phyloP scores from a whole-genome alignment of 2,113 vertebrate genomes.

The Ardeotis arabs region DNA sequence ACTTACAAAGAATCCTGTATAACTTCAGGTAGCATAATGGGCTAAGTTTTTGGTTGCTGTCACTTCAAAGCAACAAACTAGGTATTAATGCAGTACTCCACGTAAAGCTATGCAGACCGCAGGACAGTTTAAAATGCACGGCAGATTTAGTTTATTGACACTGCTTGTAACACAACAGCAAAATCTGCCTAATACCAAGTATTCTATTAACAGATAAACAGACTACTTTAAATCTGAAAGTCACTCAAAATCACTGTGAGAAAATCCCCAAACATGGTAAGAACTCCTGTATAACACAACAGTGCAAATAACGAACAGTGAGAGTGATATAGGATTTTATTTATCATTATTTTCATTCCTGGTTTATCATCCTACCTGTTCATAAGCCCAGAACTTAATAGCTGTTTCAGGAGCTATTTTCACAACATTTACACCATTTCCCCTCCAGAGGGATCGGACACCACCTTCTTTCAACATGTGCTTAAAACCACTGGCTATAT shows the following conservation, averaged over 20 bases:
- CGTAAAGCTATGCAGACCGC: background rate
- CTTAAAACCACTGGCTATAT: slow-evolving; percentile 83
- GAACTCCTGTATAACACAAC: background rate
- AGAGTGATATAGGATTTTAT: background rate
- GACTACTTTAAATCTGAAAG: background rate
- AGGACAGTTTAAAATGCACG: background rate
- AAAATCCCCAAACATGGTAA: background rate
- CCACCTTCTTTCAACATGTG: slow-evolving; percentile 93
- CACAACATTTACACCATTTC: slow-evolving; percentile 93
- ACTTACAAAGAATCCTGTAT: background rate
- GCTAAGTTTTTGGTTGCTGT: background rate
- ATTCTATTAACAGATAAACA: background rate
- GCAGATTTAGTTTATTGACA: background rate
- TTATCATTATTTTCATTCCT: background rate
- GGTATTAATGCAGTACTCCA: background rate
- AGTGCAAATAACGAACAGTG: background rate
- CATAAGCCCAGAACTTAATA: slow-evolving; percentile 95
- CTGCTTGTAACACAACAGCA: background rate
- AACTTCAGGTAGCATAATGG: background rate
- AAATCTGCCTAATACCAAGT: background rate
- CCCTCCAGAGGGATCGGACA: slow-evolving; percentile 88
- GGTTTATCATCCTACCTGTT: slow-evolving; percentile 81
- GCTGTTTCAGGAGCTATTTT: slow-evolving; percentile 97
- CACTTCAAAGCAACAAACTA: background rate
- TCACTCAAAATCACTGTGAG: background rate